Evolutionary conservation across 2,797 vertebrate species (phyloP).

Genomic region (Danio tinwini): DNA sequence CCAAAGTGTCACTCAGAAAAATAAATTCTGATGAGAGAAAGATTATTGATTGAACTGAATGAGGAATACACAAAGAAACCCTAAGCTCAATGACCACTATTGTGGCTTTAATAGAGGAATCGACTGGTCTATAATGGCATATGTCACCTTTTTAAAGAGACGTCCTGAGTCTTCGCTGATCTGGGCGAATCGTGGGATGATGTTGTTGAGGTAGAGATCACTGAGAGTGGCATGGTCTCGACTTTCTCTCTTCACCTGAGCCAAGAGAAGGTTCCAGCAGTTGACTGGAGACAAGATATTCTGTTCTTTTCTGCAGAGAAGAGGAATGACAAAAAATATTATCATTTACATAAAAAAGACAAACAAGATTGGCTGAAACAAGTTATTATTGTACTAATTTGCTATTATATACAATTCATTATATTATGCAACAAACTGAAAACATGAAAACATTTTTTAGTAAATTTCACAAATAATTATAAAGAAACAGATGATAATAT

Average conservation of each 20-base stretch:
- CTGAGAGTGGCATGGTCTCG: conserved; percentile 95
- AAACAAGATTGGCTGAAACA: background rate
- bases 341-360: background rate
- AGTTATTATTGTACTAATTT: background rate
- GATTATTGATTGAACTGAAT: background rate
- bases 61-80: background rate
- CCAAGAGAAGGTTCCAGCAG: conserved; percentile 96
- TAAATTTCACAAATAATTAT: too few species aligned
- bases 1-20: background rate
- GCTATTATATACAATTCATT: too few species aligned
- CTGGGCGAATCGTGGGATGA: conserved; percentile 97
- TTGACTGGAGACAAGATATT: conserved; percentile 93
- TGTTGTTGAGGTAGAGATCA: conserved; percentile 99
- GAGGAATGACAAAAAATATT: background rate
- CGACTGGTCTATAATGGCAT: background rate
- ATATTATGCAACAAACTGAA: too few species aligned
- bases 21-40: background rate
- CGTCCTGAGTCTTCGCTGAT: conserved; percentile 96
- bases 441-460: too few species aligned
- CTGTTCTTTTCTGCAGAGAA: conserved; percentile 87
- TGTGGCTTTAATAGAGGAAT: background rate
- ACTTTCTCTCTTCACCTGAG: conserved; percentile 97
- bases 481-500: too few species aligned
- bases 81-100: background rate
- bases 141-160: conserved; percentile 89